Conservation (phyloP, 2,797 vertebrate species). For the Margarornis squamiger region DNA sequence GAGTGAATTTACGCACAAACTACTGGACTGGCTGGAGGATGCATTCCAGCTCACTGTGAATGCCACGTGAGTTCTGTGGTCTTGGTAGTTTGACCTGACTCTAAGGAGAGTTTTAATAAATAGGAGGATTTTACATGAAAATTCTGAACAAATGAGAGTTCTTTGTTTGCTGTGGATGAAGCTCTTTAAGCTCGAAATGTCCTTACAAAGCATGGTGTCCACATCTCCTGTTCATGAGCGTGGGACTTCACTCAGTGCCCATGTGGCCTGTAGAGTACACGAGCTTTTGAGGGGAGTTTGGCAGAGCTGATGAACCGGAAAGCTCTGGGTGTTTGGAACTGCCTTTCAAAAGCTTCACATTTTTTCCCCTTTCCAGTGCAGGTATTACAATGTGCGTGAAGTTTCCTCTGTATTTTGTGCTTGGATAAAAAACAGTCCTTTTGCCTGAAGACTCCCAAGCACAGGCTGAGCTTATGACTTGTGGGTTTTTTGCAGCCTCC, state of each 20-base stretch:
- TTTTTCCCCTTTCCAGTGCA: not conserved
- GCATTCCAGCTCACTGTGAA: constrained; percentile 91
- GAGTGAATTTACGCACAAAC: constrained; percentile 97
- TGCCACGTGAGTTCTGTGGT: constrained; percentile 80
- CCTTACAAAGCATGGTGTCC: too few species aligned
- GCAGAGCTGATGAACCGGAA: not conserved
- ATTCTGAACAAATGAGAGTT: not conserved
- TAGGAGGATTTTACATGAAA: not conserved
- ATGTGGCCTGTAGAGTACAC: not conserved
- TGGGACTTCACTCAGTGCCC: rapidly evolving
- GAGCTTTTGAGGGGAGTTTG: not conserved
- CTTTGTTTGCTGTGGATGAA: not conserved
- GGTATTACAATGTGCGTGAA: not conserved
- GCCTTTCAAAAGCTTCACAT: not conserved
- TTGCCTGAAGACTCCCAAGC: not conserved
- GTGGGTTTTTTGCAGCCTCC: not conserved
- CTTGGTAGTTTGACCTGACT: not conserved
- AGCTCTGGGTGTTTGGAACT: not conserved
- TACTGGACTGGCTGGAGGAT: constrained; percentile 97
- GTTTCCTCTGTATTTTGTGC: not conserved
- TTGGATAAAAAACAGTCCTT: not conserved
- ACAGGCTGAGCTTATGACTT: not conserved
- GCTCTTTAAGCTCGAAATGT: not conserved
- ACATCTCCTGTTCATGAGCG: rapidly evolving
- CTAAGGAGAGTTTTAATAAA: not conserved